These are phyloP conservation scores for Brevimyrus niger DNA, from an alignment of 2,113 vertebrate genomes.

Conservation along the genomic window DNA sequence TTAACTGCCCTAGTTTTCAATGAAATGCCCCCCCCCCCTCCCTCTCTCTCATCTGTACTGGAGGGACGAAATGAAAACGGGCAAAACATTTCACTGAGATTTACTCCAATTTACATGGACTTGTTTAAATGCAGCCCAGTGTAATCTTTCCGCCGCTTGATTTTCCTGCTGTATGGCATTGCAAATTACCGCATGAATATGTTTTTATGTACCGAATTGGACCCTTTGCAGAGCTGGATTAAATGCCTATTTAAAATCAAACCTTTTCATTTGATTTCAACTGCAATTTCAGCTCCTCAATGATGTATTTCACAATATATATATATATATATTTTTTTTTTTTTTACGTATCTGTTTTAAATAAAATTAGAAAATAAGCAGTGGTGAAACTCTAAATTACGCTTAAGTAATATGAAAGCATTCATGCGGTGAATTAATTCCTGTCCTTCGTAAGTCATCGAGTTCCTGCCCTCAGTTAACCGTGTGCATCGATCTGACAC, in stretches of 20 bases:
- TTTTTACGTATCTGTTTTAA: background rate
- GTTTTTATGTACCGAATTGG: background rate
- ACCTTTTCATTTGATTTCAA: background rate
- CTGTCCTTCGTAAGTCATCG: background rate
- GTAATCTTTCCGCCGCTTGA: background rate
- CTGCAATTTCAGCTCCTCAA: background rate
- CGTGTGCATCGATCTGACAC: background rate
- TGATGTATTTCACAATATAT: background rate
- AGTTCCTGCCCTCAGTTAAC: background rate
- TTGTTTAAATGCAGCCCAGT: conserved; percentile 4
- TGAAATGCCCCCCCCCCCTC: background rate
- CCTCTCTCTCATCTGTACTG: background rate
- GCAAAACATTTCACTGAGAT: background rate
- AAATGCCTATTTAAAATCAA: conserved; percentile 8
- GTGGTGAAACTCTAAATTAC: background rate
- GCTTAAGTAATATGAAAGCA: background rate
- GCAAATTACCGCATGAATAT: conserved; percentile 13
- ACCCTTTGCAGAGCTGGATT: background rate
- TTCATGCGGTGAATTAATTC: background rate
- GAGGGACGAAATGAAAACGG: background rate
- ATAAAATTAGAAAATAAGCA: conserved; percentile 11
- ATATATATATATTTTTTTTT: too few relatives aligned
- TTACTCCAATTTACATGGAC: background rate
- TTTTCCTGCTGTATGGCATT: background rate
- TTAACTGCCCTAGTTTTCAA: conserved; percentile 16